Conservation (phyloP, 2,888 invertebrate species). For the Heliothis peltigera region DNA sequence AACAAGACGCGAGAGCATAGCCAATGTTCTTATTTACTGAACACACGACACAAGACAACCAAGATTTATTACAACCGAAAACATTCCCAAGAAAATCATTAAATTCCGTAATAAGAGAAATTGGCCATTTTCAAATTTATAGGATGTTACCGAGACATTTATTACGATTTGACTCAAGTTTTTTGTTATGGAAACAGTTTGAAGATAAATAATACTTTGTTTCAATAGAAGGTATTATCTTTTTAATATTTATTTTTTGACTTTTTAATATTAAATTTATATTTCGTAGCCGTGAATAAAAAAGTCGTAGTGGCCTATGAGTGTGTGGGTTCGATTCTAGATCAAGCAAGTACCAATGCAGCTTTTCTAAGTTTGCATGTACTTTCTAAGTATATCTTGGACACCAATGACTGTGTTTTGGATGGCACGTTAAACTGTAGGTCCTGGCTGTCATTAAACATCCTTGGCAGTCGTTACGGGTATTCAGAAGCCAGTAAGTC, state of each 20-base stretch:
- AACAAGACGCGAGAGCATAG: not conserved
- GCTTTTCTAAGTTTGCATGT: too few species aligned
- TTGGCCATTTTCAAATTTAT: constrained; percentile 21
- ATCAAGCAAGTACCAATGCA: too few species aligned
- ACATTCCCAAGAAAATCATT: constrained; percentile 36
- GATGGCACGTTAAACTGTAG: too few species aligned
- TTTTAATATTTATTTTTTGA: constrained; percentile 13
- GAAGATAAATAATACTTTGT: constrained; percentile 51
- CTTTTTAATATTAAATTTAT: constrained; percentile 47
- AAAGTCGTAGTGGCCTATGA: too few species aligned
- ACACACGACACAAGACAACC: constrained; percentile 1
- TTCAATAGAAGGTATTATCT: constrained; percentile 49
- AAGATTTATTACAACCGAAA: constrained; percentile 26
- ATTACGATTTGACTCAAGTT: constrained; percentile 37
- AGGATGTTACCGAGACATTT: constrained; percentile 35
- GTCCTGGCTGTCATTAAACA: too few species aligned
- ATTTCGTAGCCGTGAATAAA: constrained; percentile 27
- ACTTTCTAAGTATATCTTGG: too few species aligned
- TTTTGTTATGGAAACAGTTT: constrained; percentile 49
- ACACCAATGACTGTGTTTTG: too few species aligned
- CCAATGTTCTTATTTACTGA: constrained; percentile 8
- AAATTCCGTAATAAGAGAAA: constrained; percentile 28
- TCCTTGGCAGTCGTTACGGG: too few species aligned
- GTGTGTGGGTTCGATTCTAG: too few species aligned
- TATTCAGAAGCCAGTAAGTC: too few species aligned